These are phyloP conservation scores for Hippasteria phrygiana DNA, from an alignment of 53 echinoderm and acorn worm genomes.

Conservation along the genomic window DNA sequence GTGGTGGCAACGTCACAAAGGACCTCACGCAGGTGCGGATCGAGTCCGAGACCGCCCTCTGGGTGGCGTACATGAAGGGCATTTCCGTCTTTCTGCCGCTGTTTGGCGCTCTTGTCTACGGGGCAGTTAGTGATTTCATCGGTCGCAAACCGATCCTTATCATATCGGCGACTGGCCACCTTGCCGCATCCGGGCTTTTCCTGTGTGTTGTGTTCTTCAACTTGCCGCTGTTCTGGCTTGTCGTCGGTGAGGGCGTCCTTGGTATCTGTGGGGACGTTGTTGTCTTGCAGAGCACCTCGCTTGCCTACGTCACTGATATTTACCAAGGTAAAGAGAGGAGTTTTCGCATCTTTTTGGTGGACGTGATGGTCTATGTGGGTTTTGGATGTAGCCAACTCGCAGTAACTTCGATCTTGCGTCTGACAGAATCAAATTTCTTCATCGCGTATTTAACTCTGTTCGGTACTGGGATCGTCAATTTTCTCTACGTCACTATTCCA, in stretches of 20 bases:
- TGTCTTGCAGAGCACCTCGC: conserved; percentile 9
- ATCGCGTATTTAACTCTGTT: conserved; percentile 29
- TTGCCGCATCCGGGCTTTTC: conserved; percentile 51
- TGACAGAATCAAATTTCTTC: conserved; percentile 29
- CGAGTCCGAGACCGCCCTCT: conserved; percentile 71
- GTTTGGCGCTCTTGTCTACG: conserved; percentile 31
- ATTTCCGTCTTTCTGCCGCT: conserved; percentile 62
- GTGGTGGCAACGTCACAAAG: conserved; percentile 44
- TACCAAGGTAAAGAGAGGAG: conserved; percentile 32
- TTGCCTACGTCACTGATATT: conserved; percentile 61
- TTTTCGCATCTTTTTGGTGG: conserved; percentile 46
- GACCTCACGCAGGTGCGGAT: conserved; percentile 52
- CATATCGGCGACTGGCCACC: conserved; percentile 57
- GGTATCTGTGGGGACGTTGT: conserved; percentile 70
- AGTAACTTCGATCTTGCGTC: conserved; percentile 50
- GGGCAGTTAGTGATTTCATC: conserved; percentile 68
- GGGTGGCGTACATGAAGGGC: conserved; percentile 72
- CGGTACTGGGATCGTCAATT: conserved; percentile 44
- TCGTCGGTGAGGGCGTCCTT: conserved; percentile 46
- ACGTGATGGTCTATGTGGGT: conserved; percentile 48
- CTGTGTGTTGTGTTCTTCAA: conserved; percentile 59
- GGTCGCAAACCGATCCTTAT: conserved; percentile 71
- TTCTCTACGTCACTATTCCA: conserved; percentile 59
- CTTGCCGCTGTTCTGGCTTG: conserved; percentile 21
- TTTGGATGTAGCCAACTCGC: conserved; percentile 65